phyloP scores from a whole-genome alignment of 2,113 vertebrate species.

The Prinia subflava region DNA sequence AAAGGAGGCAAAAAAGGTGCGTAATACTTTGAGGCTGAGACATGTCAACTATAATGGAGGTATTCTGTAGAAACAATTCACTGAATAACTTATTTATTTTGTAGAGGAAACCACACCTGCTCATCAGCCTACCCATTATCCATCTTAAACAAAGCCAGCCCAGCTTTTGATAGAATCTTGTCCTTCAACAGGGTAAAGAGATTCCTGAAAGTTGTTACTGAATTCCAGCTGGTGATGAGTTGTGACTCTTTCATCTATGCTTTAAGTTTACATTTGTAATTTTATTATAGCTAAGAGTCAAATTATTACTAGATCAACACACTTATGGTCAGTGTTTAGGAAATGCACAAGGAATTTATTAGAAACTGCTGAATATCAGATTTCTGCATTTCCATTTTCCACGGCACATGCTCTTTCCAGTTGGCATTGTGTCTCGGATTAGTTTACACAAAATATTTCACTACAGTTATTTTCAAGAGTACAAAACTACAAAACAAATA shows the following conservation, averaged over 20 bases:
- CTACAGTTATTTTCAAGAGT: neutral
- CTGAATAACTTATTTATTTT: neutral
- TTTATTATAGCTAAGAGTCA: neutral
- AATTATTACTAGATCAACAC: neutral
- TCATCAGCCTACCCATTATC: neutral
- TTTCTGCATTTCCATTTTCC: neutral
- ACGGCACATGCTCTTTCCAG: neutral
- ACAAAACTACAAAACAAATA: neutral
- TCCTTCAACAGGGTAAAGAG: neutral
- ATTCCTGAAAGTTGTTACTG: neutral
- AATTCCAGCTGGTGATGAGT: neutral
- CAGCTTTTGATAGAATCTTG: neutral
- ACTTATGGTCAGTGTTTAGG: neutral
- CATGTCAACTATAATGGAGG: neutral
- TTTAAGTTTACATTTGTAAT: neutral
- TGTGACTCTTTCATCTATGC: neutral
- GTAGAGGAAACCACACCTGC: neutral
- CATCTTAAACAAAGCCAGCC: neutral
- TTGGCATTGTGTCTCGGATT: neutral
- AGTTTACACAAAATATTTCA: neutral
- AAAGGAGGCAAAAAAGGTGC: neutral
- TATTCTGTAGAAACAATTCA: neutral
- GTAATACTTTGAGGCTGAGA: neutral
- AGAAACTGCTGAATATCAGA: neutral
- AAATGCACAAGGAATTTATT: neutral